These are phyloP conservation scores for Atopsyche davidsoni DNA, from an alignment of 1,140 invertebrate genomes.

Conservation along the genomic window DNA sequence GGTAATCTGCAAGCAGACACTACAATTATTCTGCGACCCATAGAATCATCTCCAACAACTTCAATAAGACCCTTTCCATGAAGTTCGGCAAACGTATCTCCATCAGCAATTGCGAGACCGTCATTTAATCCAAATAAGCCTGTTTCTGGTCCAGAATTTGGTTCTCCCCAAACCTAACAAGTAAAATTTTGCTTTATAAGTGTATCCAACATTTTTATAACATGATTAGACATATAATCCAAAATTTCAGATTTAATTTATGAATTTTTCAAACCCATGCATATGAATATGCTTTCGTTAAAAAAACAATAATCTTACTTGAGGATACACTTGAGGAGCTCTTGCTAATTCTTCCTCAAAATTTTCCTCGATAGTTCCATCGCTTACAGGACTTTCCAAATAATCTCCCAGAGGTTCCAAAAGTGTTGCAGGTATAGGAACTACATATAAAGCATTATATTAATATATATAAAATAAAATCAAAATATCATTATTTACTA, in stretches of 20 bases:
- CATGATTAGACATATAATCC: no score
- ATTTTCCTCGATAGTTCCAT: conserved; percentile 87
- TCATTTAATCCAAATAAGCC: conserved; percentile 28
- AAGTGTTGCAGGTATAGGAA: conserved; percentile 36
- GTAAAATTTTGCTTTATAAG: conserved; percentile 2
- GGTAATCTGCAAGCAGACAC: conserved; percentile 91
- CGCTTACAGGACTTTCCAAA: conserved; percentile 72
- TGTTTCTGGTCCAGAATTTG: conserved; percentile 34
- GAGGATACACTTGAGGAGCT: conserved; percentile 38
- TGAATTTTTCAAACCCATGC: no score
- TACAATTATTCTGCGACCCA: conserved; percentile 88
- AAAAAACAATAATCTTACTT: conserved; percentile 33
- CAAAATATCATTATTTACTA: conserved; percentile 1
- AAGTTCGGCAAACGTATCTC: conserved; percentile 70
- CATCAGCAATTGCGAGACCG: conserved; percentile 51
- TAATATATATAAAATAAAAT: conserved; percentile 2
- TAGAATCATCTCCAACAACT: conserved; percentile 85
- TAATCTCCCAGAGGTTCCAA: conserved; percentile 50
- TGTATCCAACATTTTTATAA: not conserved
- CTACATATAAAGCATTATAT: conserved; percentile 26
- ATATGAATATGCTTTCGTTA: no score
- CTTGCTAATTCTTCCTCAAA: conserved; percentile 81
- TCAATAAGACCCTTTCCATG: conserved; percentile 80
- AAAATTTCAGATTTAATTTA: no score
- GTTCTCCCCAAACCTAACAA: conserved; percentile 24